phyloP scores from a whole-genome alignment of 2,113 vertebrate species.

The Gallinago paraguaiae region DNA sequence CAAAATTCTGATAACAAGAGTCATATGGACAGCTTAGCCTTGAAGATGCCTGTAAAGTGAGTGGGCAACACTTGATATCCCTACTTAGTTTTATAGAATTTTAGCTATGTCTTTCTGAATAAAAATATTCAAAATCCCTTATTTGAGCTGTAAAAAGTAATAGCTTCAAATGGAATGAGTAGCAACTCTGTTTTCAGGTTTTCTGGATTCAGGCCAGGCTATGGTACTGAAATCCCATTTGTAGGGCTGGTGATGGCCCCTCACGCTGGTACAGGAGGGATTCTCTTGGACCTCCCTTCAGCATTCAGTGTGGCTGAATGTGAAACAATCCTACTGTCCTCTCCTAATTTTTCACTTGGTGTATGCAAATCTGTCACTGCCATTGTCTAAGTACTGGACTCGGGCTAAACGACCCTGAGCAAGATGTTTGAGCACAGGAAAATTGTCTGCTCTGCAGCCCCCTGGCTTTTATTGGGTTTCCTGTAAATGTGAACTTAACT shows the following conservation, averaged over 20 bases:
- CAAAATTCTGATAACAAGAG: not conserved
- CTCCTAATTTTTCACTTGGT: not conserved
- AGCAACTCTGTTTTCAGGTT: not conserved
- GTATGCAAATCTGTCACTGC: not conserved
- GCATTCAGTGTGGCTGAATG: not conserved
- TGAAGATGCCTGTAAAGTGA: not conserved
- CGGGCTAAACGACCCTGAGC: rapidly evolving
- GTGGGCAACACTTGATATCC: not conserved
- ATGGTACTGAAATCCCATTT: not conserved
- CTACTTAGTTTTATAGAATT: not conserved
- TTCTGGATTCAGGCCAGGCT: not conserved
- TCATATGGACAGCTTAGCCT: not conserved
- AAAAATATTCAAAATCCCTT: not conserved
- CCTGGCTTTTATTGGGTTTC: not conserved
- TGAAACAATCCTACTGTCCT: not conserved
- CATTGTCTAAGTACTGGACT: not conserved
- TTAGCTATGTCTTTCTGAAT: not conserved
- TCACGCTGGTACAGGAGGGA: not conserved
- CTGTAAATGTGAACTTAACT: not conserved
- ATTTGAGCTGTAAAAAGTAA: not conserved
- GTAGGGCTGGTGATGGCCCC: not conserved
- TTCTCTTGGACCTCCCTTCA: not conserved
- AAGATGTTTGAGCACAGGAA: not conserved
- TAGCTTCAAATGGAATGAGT: not conserved
- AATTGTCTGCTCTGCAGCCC: not conserved